Conservation (phyloP, 2,888 invertebrate genomes). For the Caenorhabditis sp. region DNA sequence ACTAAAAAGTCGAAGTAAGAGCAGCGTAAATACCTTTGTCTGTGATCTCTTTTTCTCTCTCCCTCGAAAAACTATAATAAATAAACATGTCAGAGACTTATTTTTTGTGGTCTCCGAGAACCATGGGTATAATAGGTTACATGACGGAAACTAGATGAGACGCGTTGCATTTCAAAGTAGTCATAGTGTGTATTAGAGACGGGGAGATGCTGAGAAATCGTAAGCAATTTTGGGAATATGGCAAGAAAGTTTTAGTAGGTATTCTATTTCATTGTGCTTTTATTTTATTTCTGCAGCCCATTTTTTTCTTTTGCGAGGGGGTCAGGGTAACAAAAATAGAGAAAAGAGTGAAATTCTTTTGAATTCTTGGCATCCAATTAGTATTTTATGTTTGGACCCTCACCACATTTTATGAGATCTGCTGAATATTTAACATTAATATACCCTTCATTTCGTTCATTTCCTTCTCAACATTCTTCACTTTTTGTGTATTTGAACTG, state of each 20-base stretch:
- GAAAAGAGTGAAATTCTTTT: neutral
- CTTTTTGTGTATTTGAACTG: constrained; percentile 4
- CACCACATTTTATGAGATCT: constrained; percentile 37
- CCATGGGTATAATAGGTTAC: constrained; percentile 22
- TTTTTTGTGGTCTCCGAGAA: no score
- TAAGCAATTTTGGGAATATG: constrained; percentile 1
- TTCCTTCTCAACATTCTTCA: neutral
- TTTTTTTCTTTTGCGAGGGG: constrained; percentile 5
- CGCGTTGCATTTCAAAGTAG: constrained; percentile 50
- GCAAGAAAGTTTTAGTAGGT: constrained; percentile 18
- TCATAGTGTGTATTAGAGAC: constrained; percentile 9
- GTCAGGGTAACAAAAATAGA: no score
- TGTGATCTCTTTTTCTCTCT: neutral
- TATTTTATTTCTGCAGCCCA: neutral
- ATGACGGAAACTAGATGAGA: constrained; percentile 50
- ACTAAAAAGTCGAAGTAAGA: constrained; percentile 40
- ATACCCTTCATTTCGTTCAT: neutral
- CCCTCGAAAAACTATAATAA: neutral
- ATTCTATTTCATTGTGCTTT: constrained; percentile 24
- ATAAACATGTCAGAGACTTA: no score
- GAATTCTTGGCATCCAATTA: constrained; percentile 17
- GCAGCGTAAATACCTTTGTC: neutral
- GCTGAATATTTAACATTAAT: constrained; percentile 31
- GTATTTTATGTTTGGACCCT: constrained; percentile 35
- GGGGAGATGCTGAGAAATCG: constrained; percentile 19